A percentile compares a stretch with the other conserved stretches of the same genome.
phyloP scores from a whole-genome alignment of 92 coral and sea anemone genomes.

The Desmophyllum pertusum region DNA sequence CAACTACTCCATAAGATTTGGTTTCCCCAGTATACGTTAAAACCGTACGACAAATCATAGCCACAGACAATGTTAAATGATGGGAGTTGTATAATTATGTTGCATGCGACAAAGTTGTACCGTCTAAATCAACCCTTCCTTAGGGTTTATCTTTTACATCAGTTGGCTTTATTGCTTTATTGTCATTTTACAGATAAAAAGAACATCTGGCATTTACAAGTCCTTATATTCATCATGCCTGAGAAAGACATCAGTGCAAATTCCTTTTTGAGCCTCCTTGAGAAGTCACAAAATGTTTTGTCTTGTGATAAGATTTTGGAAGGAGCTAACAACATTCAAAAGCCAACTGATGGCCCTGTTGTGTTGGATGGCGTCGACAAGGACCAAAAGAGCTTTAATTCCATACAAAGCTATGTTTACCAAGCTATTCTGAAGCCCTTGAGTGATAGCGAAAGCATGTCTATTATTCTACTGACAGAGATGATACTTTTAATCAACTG shows the following conservation, averaged over 20 bases:
- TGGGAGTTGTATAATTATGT: no score
- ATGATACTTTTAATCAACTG: background rate
- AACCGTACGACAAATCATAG: no score
- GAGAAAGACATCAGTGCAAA: background rate
- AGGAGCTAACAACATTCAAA: background rate
- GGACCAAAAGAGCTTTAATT: background rate
- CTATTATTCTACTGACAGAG: background rate
- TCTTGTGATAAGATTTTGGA: background rate
- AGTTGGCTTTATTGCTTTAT: background rate
- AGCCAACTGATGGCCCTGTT: background rate
- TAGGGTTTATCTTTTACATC: no score
- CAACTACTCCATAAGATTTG: no score
- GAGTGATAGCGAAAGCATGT: background rate
- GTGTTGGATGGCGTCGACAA: background rate
- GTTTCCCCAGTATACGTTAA: no score
- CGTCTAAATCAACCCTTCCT: no score
- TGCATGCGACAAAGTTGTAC: no score
- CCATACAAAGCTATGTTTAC: background rate
- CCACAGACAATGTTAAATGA: no score
- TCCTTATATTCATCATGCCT: background rate
- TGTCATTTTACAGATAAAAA: background rate
- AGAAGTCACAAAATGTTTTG: background rate
- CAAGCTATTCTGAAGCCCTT: background rate
- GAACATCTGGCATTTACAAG: background rate
- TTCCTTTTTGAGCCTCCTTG: background rate